These are phyloP conservation scores for Clunio marinus DNA, from an alignment of 2,888 invertebrate species.

Conservation along the genomic window DNA sequence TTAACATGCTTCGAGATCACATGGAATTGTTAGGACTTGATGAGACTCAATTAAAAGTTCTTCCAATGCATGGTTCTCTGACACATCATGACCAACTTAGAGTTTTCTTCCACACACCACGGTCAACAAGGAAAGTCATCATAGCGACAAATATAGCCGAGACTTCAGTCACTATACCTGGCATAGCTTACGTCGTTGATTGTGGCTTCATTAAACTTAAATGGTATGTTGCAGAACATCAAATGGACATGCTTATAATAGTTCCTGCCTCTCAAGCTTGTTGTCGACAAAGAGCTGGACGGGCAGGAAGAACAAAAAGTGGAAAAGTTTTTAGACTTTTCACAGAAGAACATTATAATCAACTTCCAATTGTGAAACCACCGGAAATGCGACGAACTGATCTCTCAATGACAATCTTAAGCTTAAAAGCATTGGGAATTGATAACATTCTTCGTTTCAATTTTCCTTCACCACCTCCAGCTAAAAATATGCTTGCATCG, in stretches of 20 bases:
- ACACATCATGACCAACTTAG: slow-evolving; percentile 73
- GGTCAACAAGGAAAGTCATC: slow-evolving; percentile 78
- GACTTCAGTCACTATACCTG: slow-evolving; percentile 91
- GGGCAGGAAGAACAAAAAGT: slow-evolving; percentile 78
- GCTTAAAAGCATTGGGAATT: slow-evolving; percentile 91
- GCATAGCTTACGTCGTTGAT: slow-evolving; percentile 90
- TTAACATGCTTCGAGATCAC: slow-evolving; percentile 60
- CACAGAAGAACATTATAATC: slow-evolving; percentile 69
- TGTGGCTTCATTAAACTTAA: slow-evolving; percentile 93
- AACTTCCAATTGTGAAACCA: slow-evolving; percentile 66
- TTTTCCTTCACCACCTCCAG: slow-evolving; percentile 90
- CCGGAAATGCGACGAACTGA: slow-evolving; percentile 93
- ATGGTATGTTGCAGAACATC: slow-evolving; percentile 79
- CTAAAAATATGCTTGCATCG: slow-evolving; percentile 76
- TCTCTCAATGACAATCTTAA: slow-evolving; percentile 76
- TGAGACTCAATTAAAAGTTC: slow-evolving; percentile 56
- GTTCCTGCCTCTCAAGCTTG: slow-evolving; percentile 82
- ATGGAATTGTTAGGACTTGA: slow-evolving; percentile 53
- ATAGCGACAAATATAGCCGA: slow-evolving; percentile 96
- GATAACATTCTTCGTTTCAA: slow-evolving; percentile 86
- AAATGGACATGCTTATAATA: slow-evolving; percentile 77
- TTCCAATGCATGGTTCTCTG: slow-evolving; percentile 92
- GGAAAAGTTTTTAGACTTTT: slow-evolving; percentile 85
- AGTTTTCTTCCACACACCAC: slow-evolving; percentile 70
- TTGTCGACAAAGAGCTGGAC: slow-evolving; percentile 86